Evolutionary conservation across 2,888 invertebrate species (phyloP).

Genomic region (Chalcis sispes): DNA sequence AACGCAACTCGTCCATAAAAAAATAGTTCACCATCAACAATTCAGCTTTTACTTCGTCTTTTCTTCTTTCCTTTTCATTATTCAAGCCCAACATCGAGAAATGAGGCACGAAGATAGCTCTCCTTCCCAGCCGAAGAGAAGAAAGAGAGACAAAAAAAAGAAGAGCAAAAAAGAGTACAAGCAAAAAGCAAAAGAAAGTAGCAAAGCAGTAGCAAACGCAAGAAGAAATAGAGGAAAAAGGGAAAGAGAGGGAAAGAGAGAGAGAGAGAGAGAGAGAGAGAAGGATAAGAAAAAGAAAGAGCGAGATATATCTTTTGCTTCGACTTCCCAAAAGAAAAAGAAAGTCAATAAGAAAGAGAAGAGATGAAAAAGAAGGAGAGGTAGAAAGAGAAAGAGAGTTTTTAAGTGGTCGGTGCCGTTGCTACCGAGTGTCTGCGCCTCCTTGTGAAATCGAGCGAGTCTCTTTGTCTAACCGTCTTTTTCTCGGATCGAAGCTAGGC

Average conservation of each 20-base stretch:
- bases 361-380: conserved; percentile 22
- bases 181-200: conserved; percentile 41
- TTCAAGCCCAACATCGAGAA: conserved; percentile 53
- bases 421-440: conserved; percentile 63
- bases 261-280: conserved; percentile 35
- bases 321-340: background rate
- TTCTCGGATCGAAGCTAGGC: conserved; percentile 74
- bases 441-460: conserved; percentile 71
- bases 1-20: conserved; percentile 14
- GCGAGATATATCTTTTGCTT: background rate
- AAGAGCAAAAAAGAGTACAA: conserved; percentile 48
- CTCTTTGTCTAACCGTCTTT: conserved; percentile 67
- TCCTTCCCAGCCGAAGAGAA: background rate
- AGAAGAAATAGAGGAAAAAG: conserved; percentile 2
- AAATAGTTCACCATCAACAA: conserved; percentile 43
- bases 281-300: conserved; percentile 61
- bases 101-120: conserved; percentile 58
- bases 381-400: conserved; percentile 52
- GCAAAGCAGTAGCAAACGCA: background rate
- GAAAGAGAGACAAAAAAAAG: conserved; percentile 50
- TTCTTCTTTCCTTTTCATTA: conserved; percentile 42
- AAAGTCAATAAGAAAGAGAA: background rate
- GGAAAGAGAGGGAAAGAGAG: background rate
- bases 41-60: conserved; percentile 28
- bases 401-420: conserved; percentile 53